Evolutionary conservation across 2,888 invertebrate genomes (phyloP), one percentile per base, ranked within the genome.

Genomic region (Caenorhabditis sp.): DNA sequence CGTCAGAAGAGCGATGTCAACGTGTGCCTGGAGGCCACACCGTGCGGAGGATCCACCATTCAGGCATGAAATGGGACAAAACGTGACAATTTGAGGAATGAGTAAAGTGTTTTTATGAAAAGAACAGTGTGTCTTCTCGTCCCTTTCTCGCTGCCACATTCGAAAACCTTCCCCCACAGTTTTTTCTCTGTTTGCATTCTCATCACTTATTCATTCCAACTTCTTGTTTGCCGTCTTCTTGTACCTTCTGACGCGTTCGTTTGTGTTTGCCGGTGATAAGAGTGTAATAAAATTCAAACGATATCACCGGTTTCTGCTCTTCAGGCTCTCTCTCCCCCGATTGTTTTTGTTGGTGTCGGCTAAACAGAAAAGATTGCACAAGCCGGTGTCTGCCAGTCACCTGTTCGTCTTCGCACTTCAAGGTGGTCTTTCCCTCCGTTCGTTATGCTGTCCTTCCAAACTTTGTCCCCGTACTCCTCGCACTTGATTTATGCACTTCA

Each of bases 41-140:
- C 73, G 15, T 73, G 73, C 15, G 73, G 65, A 41, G 73, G 73
- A 46, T 73, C 73, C 4, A 53, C 65, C n/a, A 53, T 73, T 20
- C 73, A 73, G 45, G 46, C 62, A 0, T 72, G n/a, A n/a, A n/a
- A n/a, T n/a, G n/a, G n/a, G n/a, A n/a, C n/a, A n/a, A n/a, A n/a
- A n/a, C n/a, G n/a, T n/a, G n/a, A n/a, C n/a, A n/a, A n/a, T n/a
- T n/a, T n/a, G n/a, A n/a, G n/a, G n/a, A n/a, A n/a, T n/a, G n/a
- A n/a, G n/a, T n/a, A n/a, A n/a, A n/a, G n/a, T n/a, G n/a, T n/a
- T n/a, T n/a, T n/a, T n/a, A n/a, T n/a, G n/a, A n/a, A n/a, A n/a
- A n/a, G n/a, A n/a, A n/a, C n/a, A n/a, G n/a, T n/a, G n/a, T n/a
- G n/a, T n/a, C n/a, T n/a, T n/a, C n/a, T n/a, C n/a, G n/a, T n/a